Conservation (phyloP, 2,888 invertebrate genomes). For the Atrina japonica region DNA sequence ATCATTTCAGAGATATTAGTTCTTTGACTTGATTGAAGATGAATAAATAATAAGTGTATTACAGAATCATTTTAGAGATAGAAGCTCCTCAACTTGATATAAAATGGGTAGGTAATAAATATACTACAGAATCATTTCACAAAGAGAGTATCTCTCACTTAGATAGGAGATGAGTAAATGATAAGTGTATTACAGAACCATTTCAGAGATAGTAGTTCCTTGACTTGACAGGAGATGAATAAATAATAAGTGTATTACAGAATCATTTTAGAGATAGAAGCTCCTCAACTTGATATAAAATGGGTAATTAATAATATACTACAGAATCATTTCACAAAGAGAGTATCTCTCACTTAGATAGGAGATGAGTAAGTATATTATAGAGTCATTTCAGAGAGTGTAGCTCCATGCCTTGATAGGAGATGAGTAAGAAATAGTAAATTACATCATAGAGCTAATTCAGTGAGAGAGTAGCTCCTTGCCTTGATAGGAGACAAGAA, state of each 20-base stretch:
- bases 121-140: background rate
- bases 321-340: background rate
- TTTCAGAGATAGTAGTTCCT: constrained; percentile 95
- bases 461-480: constrained; percentile 95
- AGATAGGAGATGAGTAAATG: constrained; percentile 10
- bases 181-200: too few relatives aligned
- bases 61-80: background rate
- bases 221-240: constrained; percentile 93
- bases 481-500: constrained; percentile 95
- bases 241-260: constrained; percentile 16
- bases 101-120: constrained; percentile 13
- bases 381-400: background rate
- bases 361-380: background rate
- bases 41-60: constrained; percentile 11
- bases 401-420: background rate
- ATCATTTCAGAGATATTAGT: background rate
- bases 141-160: background rate
- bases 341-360: background rate
- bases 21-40: background rate
- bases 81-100: background rate
- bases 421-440: too few relatives aligned
- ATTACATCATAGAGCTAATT: too few relatives aligned
- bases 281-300: background rate
- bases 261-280: background rate
- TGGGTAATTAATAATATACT: constrained; percentile 12